Base-by-base conservation (phyloP, 2,113 vertebrate species). In the Alexandromys fortis region DNA sequence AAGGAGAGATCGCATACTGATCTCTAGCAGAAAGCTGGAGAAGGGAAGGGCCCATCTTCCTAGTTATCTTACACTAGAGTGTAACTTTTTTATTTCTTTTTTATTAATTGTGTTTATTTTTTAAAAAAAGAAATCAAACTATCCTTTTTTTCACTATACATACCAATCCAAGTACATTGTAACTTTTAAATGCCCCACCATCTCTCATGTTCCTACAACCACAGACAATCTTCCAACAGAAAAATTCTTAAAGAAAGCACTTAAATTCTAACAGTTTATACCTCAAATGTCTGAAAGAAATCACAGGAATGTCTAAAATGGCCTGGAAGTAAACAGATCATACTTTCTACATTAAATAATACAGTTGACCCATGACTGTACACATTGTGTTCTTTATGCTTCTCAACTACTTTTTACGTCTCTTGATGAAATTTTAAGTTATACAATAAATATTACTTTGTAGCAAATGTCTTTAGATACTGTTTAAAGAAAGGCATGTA, bases 381-480 rank as follows among this genome's bases (percentile, higher is more conserved):
- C 17, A 58, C n/a, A 22, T 82, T 86, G 1, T 92, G 61, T 68
- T 81, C 79, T 81, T 72, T 49, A 42, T 16, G 42, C 4, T 73
- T 92, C 47, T 92, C 42, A 91, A 9, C 4, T 17, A 61, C 52
- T 72, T 65, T 95, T 73, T 19, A 7, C 61, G 58, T 52, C 35
- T 81, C 33, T 75, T 93, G 52, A 28, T 88, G n/a, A 91, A 92
- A 35, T 75, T 38, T 90, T 24, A 83, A 70, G 38, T 81, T 89
- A 75, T 87, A 94, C 91, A 89, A 55, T 47, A 78, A 95, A 65
- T 86, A 72, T 1, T 47, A 63, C 9, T 2, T 63, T 86, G 17
- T 35, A 47, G 68, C 24, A 89, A 86, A 65, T 88, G 47, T 55
- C 13, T 33, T 14, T 47, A 86, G 33, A 12, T 90, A 55, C 73